These are phyloP conservation scores for Vanessa tameamea DNA, from an alignment of 1,140 invertebrate genomes.

Conservation along the genomic window DNA sequence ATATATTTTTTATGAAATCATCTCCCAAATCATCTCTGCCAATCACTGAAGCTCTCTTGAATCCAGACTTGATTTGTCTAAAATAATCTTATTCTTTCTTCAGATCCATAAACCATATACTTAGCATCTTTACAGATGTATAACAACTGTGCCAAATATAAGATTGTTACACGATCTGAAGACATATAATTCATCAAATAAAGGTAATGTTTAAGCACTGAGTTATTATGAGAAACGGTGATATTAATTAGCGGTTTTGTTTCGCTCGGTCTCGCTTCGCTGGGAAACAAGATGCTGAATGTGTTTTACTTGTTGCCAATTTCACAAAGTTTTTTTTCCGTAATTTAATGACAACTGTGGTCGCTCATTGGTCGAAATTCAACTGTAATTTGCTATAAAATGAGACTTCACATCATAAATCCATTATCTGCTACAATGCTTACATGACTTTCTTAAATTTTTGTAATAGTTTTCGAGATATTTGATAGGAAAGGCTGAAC, in stretches of 20 bases:
- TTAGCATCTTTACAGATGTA: not conserved
- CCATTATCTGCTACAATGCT: too few relatives aligned
- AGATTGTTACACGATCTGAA: not conserved
- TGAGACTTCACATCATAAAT: too few relatives aligned
- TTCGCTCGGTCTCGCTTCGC: slow-evolving; percentile 29
- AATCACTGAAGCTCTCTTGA: not conserved
- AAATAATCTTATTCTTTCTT: too few relatives aligned
- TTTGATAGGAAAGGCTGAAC: too few relatives aligned
- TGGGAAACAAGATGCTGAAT: slow-evolving; percentile 12
- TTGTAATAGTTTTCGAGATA: too few relatives aligned
- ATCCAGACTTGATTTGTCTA: not conserved
- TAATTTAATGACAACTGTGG: too few relatives aligned
- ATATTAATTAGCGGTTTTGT: slow-evolving; percentile 33
- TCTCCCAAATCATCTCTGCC: too few relatives aligned
- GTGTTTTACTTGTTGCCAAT: not conserved
- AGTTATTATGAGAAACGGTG: slow-evolving; percentile 19
- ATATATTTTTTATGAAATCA: too few relatives aligned
- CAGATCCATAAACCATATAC: not conserved
- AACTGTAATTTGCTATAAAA: too few relatives aligned
- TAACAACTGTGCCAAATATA: not conserved
- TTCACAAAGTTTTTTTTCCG: not conserved
- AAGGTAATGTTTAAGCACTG: slow-evolving; percentile 10
- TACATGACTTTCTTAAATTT: too few relatives aligned
- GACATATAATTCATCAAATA: not conserved
- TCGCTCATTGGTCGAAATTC: too few relatives aligned